Percentiles rank a stretch among this genome's conserved stretches.
phyloP scores from a whole-genome alignment of 2,113 vertebrate genomes.

The Cariama cristata region DNA sequence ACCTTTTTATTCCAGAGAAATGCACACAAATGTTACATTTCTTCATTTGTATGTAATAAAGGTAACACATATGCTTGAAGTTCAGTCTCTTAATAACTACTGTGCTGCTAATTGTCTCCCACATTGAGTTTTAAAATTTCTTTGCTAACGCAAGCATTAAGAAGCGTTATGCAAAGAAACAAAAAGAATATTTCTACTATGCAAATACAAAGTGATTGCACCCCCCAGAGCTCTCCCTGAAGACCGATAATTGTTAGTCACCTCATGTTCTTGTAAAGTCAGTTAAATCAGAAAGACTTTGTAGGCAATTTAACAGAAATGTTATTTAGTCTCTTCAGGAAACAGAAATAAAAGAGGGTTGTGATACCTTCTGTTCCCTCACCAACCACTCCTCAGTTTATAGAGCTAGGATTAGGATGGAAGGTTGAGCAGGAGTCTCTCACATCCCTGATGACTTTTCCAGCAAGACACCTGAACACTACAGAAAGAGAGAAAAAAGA shows the following conservation, averaged over 20 bases:
- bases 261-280: neutral
- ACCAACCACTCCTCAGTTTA: neutral
- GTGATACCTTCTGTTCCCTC: neutral
- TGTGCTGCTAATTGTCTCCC: neutral
- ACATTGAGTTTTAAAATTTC: neutral
- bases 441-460: neutral
- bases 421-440: neutral
- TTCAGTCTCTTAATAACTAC: neutral
- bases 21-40: neutral
- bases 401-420: neutral
- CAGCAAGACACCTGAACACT: neutral
- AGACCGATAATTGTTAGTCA: neutral
- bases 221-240: neutral
- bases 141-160: neutral
- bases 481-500: neutral
- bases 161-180: neutral
- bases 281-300: neutral
- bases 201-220: neutral
- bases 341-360: neutral
- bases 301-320: neutral
- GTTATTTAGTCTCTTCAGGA: neutral
- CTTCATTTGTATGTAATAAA: neutral
- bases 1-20: neutral
- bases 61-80: neutral
- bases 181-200: neutral